Conservation (phyloP, 2,888 invertebrate species). For the Latrodectus hesperus region DNA sequence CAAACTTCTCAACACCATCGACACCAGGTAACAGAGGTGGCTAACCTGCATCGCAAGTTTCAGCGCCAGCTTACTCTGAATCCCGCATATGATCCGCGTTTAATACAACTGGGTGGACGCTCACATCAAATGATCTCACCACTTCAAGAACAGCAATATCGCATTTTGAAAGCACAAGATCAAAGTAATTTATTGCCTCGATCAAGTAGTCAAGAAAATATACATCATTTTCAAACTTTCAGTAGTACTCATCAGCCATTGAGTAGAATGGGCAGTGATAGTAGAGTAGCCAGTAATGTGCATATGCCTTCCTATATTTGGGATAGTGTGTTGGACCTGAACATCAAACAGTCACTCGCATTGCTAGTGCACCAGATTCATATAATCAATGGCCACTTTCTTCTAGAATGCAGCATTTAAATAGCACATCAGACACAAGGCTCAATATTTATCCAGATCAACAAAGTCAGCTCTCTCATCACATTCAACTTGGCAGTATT, state of each 20-base stretch:
- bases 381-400: slow-evolving; percentile 77
- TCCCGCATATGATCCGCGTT: slow-evolving; percentile 85
- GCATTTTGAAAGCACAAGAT: slow-evolving; percentile 28
- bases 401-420: slow-evolving; percentile 76
- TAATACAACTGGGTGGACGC: slow-evolving; percentile 75
- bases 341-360: slow-evolving; percentile 82
- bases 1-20: slow-evolving; percentile 28
- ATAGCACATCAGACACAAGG: slow-evolving; percentile 81
- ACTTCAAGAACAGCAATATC: slow-evolving; percentile 32
- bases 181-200: slow-evolving; percentile 27
- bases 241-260: slow-evolving; percentile 46
- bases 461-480: slow-evolving; percentile 17
- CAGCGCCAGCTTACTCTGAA: slow-evolving; percentile 88
- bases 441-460: slow-evolving; percentile 77
- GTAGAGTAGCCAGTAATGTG: slow-evolving; percentile 39
- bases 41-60: slow-evolving; percentile 85
- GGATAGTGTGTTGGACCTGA: slow-evolving; percentile 41
- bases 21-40: slow-evolving; percentile 71
- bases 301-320: slow-evolving; percentile 32
- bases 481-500: slow-evolving; percentile 17
- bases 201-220: slow-evolving; percentile 60
- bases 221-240: slow-evolving; percentile 39
- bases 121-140: slow-evolving; percentile 51
- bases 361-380: slow-evolving; percentile 84
- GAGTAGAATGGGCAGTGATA: slow-evolving; percentile 66